These are phyloP conservation scores for Elymnias hypermnestra DNA, from an alignment of 1,140 invertebrate species.

Conservation along the genomic window DNA sequence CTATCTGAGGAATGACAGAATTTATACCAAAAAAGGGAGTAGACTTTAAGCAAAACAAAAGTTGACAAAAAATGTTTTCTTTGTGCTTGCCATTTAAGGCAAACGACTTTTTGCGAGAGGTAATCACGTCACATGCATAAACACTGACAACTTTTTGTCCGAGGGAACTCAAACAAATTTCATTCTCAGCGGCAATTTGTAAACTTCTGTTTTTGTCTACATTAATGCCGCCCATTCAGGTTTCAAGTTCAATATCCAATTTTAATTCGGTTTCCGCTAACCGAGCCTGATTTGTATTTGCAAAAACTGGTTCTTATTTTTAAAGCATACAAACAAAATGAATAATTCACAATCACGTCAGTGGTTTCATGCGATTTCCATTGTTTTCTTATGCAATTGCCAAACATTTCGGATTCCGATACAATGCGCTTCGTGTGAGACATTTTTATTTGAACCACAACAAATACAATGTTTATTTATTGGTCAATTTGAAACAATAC, in stretches of 20 bases:
- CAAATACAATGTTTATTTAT: constrained; percentile 26
- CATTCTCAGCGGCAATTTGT: constrained; percentile 14
- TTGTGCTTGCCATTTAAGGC: neutral
- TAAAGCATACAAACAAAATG: constrained; percentile 9
- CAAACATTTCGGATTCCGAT: neutral
- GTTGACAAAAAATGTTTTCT: neutral
- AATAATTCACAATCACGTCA: constrained; percentile 15
- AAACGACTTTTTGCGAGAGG: constrained; percentile 3
- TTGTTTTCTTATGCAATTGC: constrained; percentile 1
- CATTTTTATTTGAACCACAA: constrained; percentile 27
- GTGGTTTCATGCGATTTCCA: neutral
- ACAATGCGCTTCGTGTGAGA: constrained; percentile 21
- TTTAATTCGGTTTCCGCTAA: constrained; percentile 18
- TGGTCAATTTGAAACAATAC: constrained; percentile 17
- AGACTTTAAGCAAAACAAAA: neutral
- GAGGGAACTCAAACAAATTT: constrained; percentile 8
- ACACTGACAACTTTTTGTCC: constrained; percentile 5
- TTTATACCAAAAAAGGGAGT: too few species aligned
- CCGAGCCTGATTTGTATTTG: constrained; percentile 12
- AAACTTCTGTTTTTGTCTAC: constrained; percentile 2
- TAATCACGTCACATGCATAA: constrained; percentile 14
- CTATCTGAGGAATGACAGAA: too few species aligned
- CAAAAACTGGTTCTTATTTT: constrained; percentile 14
- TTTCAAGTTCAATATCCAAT: constrained; percentile 21
- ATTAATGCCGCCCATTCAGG: constrained; percentile 19